A percentile compares a stretch with the other conserved stretches of the same genome.
phyloP scores from a whole-genome alignment of 2,888 invertebrate genomes.

The Diplolepis rosae region DNA sequence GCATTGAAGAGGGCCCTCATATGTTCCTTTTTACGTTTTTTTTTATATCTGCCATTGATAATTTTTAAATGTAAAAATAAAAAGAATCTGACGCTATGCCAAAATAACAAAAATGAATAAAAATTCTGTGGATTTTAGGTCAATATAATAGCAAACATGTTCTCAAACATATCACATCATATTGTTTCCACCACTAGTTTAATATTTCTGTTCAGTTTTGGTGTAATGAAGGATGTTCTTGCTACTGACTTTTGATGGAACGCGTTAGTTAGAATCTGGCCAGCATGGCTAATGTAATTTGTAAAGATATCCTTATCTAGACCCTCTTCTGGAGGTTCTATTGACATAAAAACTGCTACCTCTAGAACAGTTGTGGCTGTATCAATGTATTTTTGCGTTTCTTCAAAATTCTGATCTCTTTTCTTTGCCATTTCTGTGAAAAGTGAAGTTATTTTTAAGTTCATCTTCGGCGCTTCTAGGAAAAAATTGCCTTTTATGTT shows the following conservation, averaged over 20 bases:
- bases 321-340: conserved; percentile 34
- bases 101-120: too few species aligned
- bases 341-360: conserved; percentile 31
- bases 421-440: conserved; percentile 13
- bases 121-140: too few species aligned
- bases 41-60: too few species aligned
- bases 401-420: conserved; percentile 12
- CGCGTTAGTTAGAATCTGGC: conserved; percentile 36
- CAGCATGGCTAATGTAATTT: conserved; percentile 36
- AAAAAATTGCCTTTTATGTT: background rate
- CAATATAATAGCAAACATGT: too few species aligned
- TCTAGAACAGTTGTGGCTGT: conserved; percentile 34
- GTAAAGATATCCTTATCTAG: conserved; percentile 27
- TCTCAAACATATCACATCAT: too few species aligned
- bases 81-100: too few species aligned
- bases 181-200: conserved; percentile 30
- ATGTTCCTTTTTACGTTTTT: too few species aligned
- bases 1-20: too few species aligned
- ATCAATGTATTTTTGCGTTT: conserved; percentile 15
- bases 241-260: conserved; percentile 35
- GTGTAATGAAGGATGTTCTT: conserved; percentile 34
- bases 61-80: too few species aligned
- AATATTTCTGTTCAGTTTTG: conserved; percentile 33
- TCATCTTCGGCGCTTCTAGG: conserved; percentile 1
- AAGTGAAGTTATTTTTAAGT: background rate